Base-by-base conservation (phyloP, 2,797 vertebrate species). In the Mormyrus hasselquistii region DNA sequence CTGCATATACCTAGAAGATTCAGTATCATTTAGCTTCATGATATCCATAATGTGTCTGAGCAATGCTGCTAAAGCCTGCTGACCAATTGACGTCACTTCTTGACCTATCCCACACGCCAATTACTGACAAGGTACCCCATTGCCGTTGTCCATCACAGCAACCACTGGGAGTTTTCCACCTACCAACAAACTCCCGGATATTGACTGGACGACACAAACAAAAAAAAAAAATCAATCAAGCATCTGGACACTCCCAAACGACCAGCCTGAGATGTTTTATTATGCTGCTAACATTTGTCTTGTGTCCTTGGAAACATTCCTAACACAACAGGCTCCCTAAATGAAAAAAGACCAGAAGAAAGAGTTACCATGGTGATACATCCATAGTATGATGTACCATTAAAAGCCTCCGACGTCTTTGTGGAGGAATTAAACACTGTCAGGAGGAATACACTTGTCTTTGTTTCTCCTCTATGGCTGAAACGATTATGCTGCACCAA, bases 361-460 rank as follows among this genome's bases (percentile, higher is more conserved):
- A 69, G 76, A 73, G 89, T 90, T 89, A 59, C 89, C 90, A 87
- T 87, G 88, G 89, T 65, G 79, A 90, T 12, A 62, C 53, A n/a
- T 49, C 53, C 55, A 38, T 41, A 47, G 55, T 87, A 87, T 65
- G 53, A 62, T 52, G 86, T 25, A 65, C 55, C 55, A 55, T 62
- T 59, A 25, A 62, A 87, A 47, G 4, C 55, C 34, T 41, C n/a
- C 38, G 14, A 50, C 19, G n/a, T 55, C 55, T 62, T 87, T 87
- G 86, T 44, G 29, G 16, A 12, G 88, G 41, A 87, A 76, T 87
- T 79, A 90, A 59, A 87, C 79, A 89, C 90, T 59, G 76, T 49
- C 82, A 59, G 29, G 44, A 85, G 62, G 41, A 87, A n/a, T n/a
- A 41, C 55, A 19, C 6, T 29, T 29, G 19, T 86, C 79, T 50